A percentile compares a stretch with the other conserved stretches of the same genome.
Conservation (phyloP, 2,888 invertebrate genomes). For the Heteromurus nitidus region DNA sequence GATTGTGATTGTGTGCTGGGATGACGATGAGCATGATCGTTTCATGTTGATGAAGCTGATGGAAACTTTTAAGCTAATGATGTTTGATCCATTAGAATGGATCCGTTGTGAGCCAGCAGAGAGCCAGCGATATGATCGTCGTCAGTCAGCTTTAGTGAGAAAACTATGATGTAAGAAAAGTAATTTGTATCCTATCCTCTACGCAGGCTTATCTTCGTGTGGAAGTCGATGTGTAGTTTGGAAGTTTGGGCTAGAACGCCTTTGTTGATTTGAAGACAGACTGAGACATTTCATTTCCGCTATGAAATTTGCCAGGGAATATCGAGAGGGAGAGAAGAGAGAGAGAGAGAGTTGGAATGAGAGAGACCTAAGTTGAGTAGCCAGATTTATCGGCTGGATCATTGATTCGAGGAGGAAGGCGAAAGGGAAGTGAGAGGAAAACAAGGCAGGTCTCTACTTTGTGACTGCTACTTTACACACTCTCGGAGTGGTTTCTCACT, state of each 20-base stretch:
- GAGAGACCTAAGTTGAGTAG: too few species aligned
- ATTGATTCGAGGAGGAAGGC: constrained; percentile 1
- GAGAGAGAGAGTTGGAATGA: background rate
- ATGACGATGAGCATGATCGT: constrained; percentile 15
- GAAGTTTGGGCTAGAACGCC: background rate
- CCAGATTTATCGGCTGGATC: constrained; percentile 26
- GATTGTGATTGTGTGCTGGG: background rate
- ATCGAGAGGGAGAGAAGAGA: background rate
- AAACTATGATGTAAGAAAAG: too few species aligned
- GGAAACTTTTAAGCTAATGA: constrained; percentile 60
- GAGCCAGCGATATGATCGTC: too few species aligned
- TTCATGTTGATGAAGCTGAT: constrained; percentile 28
- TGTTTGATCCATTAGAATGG: constrained; percentile 35
- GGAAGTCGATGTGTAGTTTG: background rate
- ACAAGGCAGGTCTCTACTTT: background rate
- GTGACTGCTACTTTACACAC: background rate
- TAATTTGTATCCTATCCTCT: too few species aligned
- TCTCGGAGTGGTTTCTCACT: background rate
- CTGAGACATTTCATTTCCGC: constrained; percentile 54
- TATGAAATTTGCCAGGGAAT: constrained; percentile 28
- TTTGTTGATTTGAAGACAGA: constrained; percentile 9
- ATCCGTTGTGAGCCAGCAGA: too few species aligned
- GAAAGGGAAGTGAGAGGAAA: constrained; percentile 6
- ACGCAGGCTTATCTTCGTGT: too few species aligned
- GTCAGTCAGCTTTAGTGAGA: too few species aligned